Evolutionary conservation across 2,888 invertebrate species (phyloP).

Genomic region (Watsonalla cultraria): DNA sequence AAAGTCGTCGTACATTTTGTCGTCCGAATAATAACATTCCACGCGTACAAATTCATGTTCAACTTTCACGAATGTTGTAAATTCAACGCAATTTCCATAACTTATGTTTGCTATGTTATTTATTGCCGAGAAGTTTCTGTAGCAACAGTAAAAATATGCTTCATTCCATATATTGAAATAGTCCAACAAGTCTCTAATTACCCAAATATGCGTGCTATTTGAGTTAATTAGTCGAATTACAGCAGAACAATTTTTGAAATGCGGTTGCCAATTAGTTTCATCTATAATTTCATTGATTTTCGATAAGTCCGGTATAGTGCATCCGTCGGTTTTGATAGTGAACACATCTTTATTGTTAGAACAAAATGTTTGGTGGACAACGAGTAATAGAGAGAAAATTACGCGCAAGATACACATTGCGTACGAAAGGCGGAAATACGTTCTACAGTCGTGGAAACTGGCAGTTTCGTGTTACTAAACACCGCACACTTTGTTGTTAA

Average conservation of each 20-base stretch:
- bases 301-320: conserved; percentile 26
- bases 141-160: conserved; percentile 29
- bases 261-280: conserved; percentile 11
- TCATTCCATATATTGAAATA: conserved; percentile 12
- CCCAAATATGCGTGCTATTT: conserved; percentile 33
- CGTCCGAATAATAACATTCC: conserved; percentile 81
- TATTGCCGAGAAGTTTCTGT: conserved; percentile 20
- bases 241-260: conserved; percentile 15
- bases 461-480: background rate
- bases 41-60: conserved; percentile 29
- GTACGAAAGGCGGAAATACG: background rate
- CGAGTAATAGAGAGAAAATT: background rate
- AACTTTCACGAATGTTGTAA: conserved; percentile 18
- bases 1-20: conserved; percentile 27
- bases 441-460: background rate
- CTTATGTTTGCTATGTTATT: conserved; percentile 14
- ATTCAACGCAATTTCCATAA: conserved; percentile 26
- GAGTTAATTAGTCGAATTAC: conserved; percentile 16
- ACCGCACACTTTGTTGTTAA: background rate
- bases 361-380: background rate
- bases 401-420: background rate
- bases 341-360: conserved; percentile 13
- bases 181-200: conserved; percentile 17
- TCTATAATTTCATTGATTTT: conserved; percentile 17
- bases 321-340: conserved; percentile 29